These are phyloP conservation scores for Xanthorhoe designata DNA, from an alignment of 2,888 invertebrate species.

Conservation along the genomic window DNA sequence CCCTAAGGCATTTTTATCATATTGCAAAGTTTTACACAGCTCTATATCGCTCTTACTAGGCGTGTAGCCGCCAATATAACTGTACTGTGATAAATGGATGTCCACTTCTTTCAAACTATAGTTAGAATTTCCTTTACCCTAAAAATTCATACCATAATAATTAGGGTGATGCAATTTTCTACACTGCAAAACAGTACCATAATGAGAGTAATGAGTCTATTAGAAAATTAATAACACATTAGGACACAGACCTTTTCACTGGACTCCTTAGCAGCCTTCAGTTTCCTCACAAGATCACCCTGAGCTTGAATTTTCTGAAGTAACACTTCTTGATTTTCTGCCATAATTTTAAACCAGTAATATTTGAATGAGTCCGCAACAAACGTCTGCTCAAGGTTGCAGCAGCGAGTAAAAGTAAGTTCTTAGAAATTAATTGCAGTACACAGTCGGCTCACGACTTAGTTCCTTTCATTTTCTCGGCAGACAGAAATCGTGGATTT, in stretches of 20 bases:
- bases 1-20: conserved; percentile 63
- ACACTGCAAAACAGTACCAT: background rate
- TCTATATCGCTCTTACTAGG: conserved; percentile 83
- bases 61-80: conserved; percentile 85
- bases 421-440: conserved; percentile 61
- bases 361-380: conserved; percentile 21
- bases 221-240: conserved; percentile 3
- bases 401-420: conserved; percentile 58
- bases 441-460: conserved; percentile 60
- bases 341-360: conserved; percentile 56
- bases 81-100: conserved; percentile 80
- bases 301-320: conserved; percentile 85
- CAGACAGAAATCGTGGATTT: conserved; percentile 39
- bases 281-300: conserved; percentile 92
- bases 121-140: conserved; percentile 60
- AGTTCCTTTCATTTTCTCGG: conserved; percentile 67
- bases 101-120: conserved; percentile 67
- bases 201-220: background rate
- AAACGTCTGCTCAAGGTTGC: conserved; percentile 56
- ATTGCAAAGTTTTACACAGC: conserved; percentile 63
- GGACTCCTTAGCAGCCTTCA: conserved; percentile 92
- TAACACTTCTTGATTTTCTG: conserved; percentile 69
- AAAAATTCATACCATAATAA: conserved; percentile 53
- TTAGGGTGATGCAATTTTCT: conserved; percentile 53
- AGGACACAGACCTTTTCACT: conserved; percentile 88